phyloP scores from a whole-genome alignment of 53 echinoderm and acorn worm species.

The Zoroaster sp. region DNA sequence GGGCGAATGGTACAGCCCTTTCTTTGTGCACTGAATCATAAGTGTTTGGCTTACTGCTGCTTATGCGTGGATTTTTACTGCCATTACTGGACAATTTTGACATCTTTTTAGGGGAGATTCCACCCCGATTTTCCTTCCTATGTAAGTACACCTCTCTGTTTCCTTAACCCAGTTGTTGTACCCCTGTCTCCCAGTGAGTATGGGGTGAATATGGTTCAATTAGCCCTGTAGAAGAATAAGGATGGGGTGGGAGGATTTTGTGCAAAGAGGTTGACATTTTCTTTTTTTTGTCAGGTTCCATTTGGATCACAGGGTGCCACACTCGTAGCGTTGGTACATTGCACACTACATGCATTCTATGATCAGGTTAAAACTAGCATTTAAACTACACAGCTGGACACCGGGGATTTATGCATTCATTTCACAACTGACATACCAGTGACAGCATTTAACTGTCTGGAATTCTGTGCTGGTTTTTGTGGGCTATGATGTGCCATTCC shows the following conservation, averaged over 20 bases:
- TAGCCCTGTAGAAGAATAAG: not conserved
- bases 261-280: constrained; percentile 22
- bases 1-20: constrained; percentile 37
- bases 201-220: not conserved
- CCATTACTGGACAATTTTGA: not conserved
- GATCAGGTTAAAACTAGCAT: not conserved
- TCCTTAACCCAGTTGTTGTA: not conserved
- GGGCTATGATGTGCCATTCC: not conserved
- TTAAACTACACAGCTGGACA: not conserved
- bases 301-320: not conserved
- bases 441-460: not conserved
- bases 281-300: not conserved
- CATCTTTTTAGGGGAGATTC: constrained; percentile 5
- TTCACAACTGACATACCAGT: not conserved
- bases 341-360: not conserved
- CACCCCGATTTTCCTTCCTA: constrained; percentile 15
- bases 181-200: not conserved
- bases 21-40: constrained; percentile 22
- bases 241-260: not conserved
- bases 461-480: not conserved
- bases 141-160: constrained; percentile 14
- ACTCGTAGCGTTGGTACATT: not conserved
- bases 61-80: constrained; percentile 19
- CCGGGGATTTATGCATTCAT: not conserved
- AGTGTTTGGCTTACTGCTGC: constrained; percentile 11